Base-by-base conservation (phyloP, 2,113 vertebrate species). In the Aegithalos caudatus region DNA sequence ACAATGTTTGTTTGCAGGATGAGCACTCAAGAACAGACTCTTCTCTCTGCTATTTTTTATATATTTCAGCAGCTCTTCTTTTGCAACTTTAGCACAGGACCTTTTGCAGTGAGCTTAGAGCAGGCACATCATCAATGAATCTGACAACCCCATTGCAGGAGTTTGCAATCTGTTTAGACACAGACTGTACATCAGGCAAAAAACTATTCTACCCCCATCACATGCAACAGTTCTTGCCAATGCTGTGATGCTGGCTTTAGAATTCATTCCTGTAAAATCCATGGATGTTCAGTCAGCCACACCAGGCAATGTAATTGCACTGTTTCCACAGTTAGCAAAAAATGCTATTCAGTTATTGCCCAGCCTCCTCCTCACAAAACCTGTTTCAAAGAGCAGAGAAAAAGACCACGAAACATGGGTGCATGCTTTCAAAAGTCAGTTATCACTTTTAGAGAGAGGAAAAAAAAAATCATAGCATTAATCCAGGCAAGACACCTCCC, bases 181-280 rank as follows among this genome's bases (percentile, higher is more conserved):
- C 42, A 84, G 76, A 51, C 73, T 47, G 51, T 94, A 92, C 66
- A 67, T 65, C 76, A 81, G 71, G 54, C 70, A 87, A 87, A 86
- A 91, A 62, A 29, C 2, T 5, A 79, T 84, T 81, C 85, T 79
- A 56, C 18, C 65, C 65, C 79, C 77, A 84, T 81, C 82, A 92
- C 83, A 94, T 57, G 89, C 76, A 92, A 94, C 71, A 86, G 83
- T 95, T 91, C 90, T 95, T 84, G 91, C 14, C 45, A 94, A 51
- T 87, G 47, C 86, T 67, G 78, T 2, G 4, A 82, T 37, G 48
- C 50, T 48, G 47, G 81, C 89, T 92, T 87, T 76, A 45, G 54
- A 87, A 89, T 62, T 80, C 92, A 88, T 69, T 47, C 78, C 86
- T 90, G 29, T 81, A 94, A 87, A 94, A 92, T 70, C 94, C 81